phyloP scores from a whole-genome alignment of 2,797 vertebrate species.

The Coendou prehensilis region DNA sequence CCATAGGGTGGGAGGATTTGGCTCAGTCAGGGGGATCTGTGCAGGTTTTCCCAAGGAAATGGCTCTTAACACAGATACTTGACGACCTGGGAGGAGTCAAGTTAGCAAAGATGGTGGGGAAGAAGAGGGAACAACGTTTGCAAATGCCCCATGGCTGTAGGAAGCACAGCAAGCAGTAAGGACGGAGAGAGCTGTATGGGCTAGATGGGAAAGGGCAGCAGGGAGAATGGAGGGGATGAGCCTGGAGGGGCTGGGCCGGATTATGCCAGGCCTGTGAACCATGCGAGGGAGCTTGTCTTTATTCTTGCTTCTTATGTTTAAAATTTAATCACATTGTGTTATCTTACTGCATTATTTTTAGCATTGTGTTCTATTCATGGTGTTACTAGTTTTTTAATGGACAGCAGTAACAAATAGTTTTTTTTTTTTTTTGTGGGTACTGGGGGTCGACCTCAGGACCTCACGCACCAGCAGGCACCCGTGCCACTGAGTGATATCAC shows the following conservation, averaged over 20 bases:
- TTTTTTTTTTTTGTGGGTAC: too few relatives aligned
- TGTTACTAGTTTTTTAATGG: not conserved
- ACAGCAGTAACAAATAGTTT: not conserved
- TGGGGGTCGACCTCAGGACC: too few relatives aligned
- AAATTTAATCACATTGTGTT: not conserved
- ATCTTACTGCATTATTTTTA: not conserved
- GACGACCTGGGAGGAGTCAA: not conserved
- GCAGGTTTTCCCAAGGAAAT: not conserved
- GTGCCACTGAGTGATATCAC: too few relatives aligned
- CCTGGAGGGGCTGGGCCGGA: not conserved
- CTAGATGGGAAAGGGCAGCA: not conserved
- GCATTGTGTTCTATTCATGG: not conserved
- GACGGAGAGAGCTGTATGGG: not conserved
- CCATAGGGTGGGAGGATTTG: not conserved
- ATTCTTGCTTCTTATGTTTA: not conserved
- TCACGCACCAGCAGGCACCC: too few relatives aligned
- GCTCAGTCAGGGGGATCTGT: not conserved
- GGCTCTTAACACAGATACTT: not conserved
- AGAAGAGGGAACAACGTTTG: not conserved
- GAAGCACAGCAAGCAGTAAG: not conserved
- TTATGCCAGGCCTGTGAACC: not conserved
- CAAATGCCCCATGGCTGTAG: not conserved
- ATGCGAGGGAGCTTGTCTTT: not conserved
- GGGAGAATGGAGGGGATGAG: not conserved
- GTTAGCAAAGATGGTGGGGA: not conserved